Evolutionary conservation across 2,888 invertebrate species (phyloP).

Genomic region (Taenaris catops): DNA sequence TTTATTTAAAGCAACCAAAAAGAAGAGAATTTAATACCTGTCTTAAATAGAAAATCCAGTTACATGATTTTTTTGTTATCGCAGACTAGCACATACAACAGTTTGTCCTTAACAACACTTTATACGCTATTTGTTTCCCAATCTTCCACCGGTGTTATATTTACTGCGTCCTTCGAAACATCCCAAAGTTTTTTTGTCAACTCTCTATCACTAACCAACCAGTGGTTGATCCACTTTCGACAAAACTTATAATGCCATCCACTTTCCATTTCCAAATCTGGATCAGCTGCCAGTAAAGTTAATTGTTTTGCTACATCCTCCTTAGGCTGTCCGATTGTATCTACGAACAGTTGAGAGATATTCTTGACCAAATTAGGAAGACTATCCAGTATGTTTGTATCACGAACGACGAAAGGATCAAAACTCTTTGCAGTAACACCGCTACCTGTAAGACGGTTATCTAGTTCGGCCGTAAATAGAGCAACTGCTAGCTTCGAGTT

Average conservation of each 20-base stretch:
- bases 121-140: slow-evolving; percentile 38
- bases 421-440: slow-evolving; percentile 83
- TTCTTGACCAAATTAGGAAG: slow-evolving; percentile 34
- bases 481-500: slow-evolving; percentile 81
- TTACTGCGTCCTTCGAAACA: slow-evolving; percentile 47
- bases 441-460: slow-evolving; percentile 68
- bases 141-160: slow-evolving; percentile 44
- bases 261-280: slow-evolving; percentile 39
- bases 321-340: slow-evolving; percentile 49
- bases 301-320: slow-evolving; percentile 54
- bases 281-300: slow-evolving; percentile 48
- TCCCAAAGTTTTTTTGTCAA: slow-evolving; percentile 50
- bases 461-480: slow-evolving; percentile 81
- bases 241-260: slow-evolving; percentile 59
- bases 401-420: slow-evolving; percentile 69
- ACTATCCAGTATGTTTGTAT: slow-evolving; percentile 48
- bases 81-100: too few species aligned
- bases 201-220: slow-evolving; percentile 39
- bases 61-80: too few species aligned
- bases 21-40: too few species aligned
- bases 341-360: slow-evolving; percentile 40
- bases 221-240: slow-evolving; percentile 45
- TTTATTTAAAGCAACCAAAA: too few species aligned
- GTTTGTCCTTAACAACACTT: too few species aligned
- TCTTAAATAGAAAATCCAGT: too few species aligned